These are phyloP conservation scores for Phasia obesa DNA, from an alignment of 2,888 invertebrate species.

Conservation along the genomic window DNA sequence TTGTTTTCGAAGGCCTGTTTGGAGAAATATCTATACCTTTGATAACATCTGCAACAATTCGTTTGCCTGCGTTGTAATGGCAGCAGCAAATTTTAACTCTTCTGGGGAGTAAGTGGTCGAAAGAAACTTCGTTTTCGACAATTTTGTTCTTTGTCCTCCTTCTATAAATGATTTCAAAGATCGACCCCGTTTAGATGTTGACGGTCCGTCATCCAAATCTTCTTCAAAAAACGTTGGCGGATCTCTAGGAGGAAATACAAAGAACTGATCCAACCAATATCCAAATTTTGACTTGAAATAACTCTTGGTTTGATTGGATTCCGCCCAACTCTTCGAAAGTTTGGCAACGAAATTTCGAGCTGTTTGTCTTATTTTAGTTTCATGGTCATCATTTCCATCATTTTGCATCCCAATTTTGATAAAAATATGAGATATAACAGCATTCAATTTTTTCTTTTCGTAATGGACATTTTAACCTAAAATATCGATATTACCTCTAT, in stretches of 20 bases:
- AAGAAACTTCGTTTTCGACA: background rate
- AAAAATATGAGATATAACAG: no score
- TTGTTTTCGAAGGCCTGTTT: no score
- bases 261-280: background rate
- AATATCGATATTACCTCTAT: no score
- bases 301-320: background rate
- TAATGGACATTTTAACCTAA: no score
- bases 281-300: background rate
- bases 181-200: background rate
- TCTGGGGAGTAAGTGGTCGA: background rate
- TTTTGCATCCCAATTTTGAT: no score
- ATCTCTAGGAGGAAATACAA: background rate
- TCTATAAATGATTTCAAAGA: background rate
- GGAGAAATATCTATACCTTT: no score
- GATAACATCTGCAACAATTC: background rate
- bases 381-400: no score
- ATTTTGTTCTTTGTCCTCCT: background rate
- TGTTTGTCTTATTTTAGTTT: no score
- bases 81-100: constrained; percentile 5
- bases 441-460: no score
- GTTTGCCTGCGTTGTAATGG: no score
- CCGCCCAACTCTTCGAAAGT: background rate
- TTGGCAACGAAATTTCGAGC: background rate
- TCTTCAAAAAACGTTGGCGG: background rate
- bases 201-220: background rate